phyloP scores from a whole-genome alignment of 2,113 vertebrate species.

The Notarius quadriscutis region DNA sequence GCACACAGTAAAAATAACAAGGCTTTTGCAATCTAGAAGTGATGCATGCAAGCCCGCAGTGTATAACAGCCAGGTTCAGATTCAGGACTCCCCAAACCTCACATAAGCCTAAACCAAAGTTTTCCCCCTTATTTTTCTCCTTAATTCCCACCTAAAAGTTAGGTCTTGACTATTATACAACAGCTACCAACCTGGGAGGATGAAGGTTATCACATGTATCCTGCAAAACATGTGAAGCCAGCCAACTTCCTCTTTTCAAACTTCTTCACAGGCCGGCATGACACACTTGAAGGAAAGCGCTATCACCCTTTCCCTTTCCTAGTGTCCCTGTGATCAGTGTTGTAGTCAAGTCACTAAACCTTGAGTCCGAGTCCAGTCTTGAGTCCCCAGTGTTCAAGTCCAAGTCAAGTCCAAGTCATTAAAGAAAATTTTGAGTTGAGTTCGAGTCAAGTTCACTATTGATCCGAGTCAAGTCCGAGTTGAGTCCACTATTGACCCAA shows the following conservation, averaged over 20 bases:
- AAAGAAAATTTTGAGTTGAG: no score
- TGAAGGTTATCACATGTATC: background rate
- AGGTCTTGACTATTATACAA: background rate
- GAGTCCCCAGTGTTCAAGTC: no score
- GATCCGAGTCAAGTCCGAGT: no score
- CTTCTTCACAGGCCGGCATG: background rate
- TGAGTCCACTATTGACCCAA: no score
- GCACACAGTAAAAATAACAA: background rate
- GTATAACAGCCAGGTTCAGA: background rate
- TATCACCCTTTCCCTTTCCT: background rate
- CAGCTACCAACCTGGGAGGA: background rate
- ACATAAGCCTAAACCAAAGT: background rate
- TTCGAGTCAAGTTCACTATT: no score
- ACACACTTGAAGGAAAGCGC: background rate
- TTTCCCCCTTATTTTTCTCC: background rate
- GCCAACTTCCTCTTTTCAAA: background rate
- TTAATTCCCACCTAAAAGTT: background rate
- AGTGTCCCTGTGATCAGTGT: background rate
- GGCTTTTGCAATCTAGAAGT: background rate
- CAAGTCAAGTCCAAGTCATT: no score
- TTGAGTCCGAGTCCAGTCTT: no score
- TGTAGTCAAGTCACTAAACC: no score
- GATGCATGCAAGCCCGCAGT: background rate
- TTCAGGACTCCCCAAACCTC: background rate
- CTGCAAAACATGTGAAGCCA: background rate